These are phyloP conservation scores for Rallus crepitans DNA, from an alignment of 2,797 vertebrate genomes.

Conservation along the genomic window DNA sequence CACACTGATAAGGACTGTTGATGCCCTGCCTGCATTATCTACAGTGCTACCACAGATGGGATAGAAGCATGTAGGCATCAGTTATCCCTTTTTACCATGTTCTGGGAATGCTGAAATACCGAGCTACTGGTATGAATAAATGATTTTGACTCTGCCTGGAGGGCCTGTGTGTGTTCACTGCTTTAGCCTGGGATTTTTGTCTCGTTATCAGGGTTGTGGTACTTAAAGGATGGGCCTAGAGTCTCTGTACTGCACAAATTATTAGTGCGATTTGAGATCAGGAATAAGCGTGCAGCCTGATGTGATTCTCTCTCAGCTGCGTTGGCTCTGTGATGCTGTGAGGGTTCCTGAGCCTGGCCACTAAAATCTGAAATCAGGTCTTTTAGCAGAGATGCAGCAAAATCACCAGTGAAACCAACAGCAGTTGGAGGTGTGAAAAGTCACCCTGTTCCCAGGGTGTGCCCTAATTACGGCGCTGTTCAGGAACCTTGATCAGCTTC, in stretches of 20 bases:
- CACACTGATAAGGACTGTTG: not conserved
- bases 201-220: not conserved
- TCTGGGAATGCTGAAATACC: not conserved
- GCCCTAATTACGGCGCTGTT: not conserved
- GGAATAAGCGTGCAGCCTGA: not conserved
- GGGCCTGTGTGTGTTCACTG: not conserved
- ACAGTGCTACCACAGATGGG: fast-evolving
- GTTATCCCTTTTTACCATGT: not conserved
- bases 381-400: not conserved
- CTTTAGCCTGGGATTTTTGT: not conserved
- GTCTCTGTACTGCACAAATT: not conserved
- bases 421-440: not conserved
- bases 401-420: not conserved
- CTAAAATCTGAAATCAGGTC: not conserved
- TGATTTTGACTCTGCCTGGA: not conserved
- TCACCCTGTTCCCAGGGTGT: not conserved
- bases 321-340: not conserved
- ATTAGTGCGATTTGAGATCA: not conserved
- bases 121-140: not conserved
- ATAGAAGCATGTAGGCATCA: not conserved
- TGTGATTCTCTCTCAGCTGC: not conserved
- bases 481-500: not conserved
- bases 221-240: not conserved
- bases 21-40: not conserved
- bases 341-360: not conserved